These are phyloP conservation scores for Leptinotarsa juncta DNA, from an alignment of 2,888 invertebrate species.

Conservation along the genomic window DNA sequence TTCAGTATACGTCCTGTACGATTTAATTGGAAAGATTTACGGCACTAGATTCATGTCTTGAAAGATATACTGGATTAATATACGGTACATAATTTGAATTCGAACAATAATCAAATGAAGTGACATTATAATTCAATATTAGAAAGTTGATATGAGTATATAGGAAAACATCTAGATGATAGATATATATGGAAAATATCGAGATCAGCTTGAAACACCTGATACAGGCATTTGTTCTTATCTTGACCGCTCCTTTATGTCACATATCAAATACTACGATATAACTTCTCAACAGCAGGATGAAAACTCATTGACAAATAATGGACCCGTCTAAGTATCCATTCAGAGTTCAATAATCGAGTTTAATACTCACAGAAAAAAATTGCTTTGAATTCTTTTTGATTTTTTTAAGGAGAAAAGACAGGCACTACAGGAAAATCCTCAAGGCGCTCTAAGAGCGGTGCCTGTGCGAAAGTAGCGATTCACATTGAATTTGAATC, in stretches of 20 bases:
- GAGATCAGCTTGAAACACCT: not conserved
- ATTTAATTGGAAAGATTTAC: constrained; percentile 30
- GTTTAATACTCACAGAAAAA: no score
- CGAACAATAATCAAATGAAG: constrained; percentile 21
- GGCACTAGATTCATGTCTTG: constrained; percentile 13
- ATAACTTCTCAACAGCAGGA: no score
- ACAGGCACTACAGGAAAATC: no score
- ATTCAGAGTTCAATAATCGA: no score
- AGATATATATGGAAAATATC: constrained; percentile 15
- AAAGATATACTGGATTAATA: constrained; percentile 15
- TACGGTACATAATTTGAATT: constrained; percentile 16
- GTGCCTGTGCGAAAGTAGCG: no score
- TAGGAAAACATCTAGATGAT: constrained; percentile 8
- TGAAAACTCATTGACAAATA: no score
- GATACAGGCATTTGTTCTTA: not conserved
- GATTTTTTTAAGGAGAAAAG: no score
- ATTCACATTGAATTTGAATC: no score
- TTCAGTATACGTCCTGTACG: constrained; percentile 15
- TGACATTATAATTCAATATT: constrained; percentile 25
- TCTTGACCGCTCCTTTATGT: not conserved
- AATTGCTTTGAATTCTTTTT: no score
- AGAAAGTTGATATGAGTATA: constrained; percentile 25
- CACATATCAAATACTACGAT: not conserved
- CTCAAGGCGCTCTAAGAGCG: no score
- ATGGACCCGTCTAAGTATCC: no score